Evolutionary conservation across 2,113 vertebrate species (phyloP).

Genomic region (Trogon melanurus): DNA sequence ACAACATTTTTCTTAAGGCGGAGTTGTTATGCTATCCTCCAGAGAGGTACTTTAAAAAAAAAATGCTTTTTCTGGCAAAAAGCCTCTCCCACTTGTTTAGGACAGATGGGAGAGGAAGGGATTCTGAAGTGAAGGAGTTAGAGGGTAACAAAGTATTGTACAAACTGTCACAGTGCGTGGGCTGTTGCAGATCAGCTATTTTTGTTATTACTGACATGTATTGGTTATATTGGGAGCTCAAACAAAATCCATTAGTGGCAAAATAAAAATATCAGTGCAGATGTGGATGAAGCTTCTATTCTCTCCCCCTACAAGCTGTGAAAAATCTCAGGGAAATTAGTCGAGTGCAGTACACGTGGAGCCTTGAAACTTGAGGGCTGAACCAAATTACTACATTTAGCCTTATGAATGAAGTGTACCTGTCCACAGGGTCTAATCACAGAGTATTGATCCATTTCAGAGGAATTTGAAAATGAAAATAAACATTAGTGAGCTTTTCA

Average conservation of each 20-base stretch:
- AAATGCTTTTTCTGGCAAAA: slow-evolving; percentile 2
- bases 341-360: neutral
- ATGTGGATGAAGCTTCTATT: neutral
- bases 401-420: neutral
- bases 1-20: slow-evolving; percentile 40
- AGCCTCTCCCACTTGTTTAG: slow-evolving; percentile 16
- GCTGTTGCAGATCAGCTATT: slow-evolving; percentile 12
- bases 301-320: neutral
- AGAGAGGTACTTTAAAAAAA: slow-evolving; percentile 13
- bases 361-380: neutral
- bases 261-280: neutral
- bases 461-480: neutral
- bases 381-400: neutral
- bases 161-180: neutral
- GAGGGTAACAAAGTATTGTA: neutral
- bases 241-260: neutral
- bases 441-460: neutral
- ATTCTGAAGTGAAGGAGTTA: slow-evolving; percentile 8
- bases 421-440: neutral
- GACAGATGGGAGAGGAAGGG: slow-evolving; percentile 24
- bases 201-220: neutral
- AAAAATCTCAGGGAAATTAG: neutral
- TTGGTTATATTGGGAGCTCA: neutral
- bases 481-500: neutral
- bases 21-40: slow-evolving; percentile 11